Conservation (phyloP, 35 echinoderm and acorn worm species). For the Heliocidaris erythrogramma region DNA sequence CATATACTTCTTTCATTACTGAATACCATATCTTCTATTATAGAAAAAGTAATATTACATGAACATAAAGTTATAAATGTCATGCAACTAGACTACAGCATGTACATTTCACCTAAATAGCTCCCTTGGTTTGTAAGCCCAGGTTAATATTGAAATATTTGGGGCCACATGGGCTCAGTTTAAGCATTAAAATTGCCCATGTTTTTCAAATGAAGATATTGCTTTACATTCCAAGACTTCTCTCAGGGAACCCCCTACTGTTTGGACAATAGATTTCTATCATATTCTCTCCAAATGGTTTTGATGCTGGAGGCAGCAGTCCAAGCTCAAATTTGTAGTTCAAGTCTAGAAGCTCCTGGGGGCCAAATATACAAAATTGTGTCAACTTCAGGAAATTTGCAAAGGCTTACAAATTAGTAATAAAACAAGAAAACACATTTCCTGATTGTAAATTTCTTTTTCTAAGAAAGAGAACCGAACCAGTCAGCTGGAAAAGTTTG, state of each 20-base stretch:
- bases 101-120: neutral
- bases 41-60: neutral
- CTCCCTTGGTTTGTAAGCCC: neutral
- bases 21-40: neutral
- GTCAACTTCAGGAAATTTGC: neutral
- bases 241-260: neutral
- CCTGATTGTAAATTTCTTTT: neutral
- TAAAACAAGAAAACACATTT: neutral
- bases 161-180: neutral
- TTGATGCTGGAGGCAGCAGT: neutral
- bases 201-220: slow-evolving; percentile 5
- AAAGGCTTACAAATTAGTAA: neutral
- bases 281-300: slow-evolving; percentile 10
- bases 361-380: neutral
- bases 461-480: neutral
- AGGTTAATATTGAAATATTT: slow-evolving; percentile 4
- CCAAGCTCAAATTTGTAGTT: neutral
- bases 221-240: neutral
- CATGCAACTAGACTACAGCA: neutral
- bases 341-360: neutral
- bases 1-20: neutral
- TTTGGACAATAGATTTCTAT: neutral
- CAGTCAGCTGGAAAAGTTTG: neutral
- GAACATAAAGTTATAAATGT: neutral
- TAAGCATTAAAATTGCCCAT: neutral